Percentiles rank a stretch among this genome's conserved stretches.
Evolutionary conservation across 2,888 invertebrate genomes (phyloP).

Genomic region (Hirtodrosophila confusa): DNA sequence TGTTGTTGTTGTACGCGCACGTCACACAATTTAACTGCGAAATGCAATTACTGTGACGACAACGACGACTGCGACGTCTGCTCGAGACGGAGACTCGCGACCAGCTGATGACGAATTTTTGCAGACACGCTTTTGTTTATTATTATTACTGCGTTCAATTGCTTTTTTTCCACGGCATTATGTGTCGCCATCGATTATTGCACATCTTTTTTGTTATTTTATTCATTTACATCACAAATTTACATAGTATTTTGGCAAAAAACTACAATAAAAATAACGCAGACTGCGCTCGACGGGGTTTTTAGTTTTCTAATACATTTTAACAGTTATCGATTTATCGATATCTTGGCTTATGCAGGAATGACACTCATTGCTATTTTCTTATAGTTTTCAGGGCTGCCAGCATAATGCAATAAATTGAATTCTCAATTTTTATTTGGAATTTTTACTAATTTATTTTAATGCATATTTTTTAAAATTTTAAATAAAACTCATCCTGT

Average conservation of each 20-base stretch:
- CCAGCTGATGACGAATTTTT: constrained; percentile 75
- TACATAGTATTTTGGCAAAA: constrained; percentile 4
- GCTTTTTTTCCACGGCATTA: constrained; percentile 21
- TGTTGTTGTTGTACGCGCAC: constrained; percentile 40
- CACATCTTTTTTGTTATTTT: constrained; percentile 37
- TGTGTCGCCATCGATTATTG: constrained; percentile 34
- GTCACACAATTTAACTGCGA: constrained; percentile 50
- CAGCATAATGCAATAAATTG: no score
- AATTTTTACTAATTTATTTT: neutral
- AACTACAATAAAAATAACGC: constrained; percentile 24
- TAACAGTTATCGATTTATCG: constrained; percentile 32
- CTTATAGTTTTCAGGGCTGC: neutral
- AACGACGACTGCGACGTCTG: constrained; percentile 22
- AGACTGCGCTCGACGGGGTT: constrained; percentile 29
- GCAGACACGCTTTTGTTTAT: constrained; percentile 50
- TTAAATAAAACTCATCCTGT: no score
- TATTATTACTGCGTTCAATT: constrained; percentile 21
- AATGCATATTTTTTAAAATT: no score
- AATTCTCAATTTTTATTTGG: neutral
- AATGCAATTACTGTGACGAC: constrained; percentile 49
- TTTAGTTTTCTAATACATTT: constrained; percentile 39
- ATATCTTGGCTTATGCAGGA: constrained; percentile 9
- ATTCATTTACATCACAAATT: constrained; percentile 51
- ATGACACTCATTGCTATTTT: constrained; percentile 23
- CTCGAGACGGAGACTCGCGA: constrained; percentile 22